Conservation (phyloP, 2,888 invertebrate species). For the Drosophila conformis region DNA sequence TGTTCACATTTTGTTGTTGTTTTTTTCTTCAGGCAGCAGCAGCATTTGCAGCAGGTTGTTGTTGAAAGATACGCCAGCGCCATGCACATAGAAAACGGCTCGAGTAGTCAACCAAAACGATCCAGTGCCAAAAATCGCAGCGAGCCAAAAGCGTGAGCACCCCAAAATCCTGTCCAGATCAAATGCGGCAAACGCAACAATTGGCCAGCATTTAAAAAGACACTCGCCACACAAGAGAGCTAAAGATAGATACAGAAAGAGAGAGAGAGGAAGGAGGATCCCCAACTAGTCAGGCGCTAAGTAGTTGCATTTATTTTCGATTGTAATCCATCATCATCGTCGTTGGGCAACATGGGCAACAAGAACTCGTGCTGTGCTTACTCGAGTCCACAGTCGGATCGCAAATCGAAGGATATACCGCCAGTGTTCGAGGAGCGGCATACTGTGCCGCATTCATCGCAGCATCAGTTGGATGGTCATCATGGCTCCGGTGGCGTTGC, state of each 20-base stretch:
- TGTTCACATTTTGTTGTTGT: conserved; percentile 5
- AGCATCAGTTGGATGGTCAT: conserved; percentile 68
- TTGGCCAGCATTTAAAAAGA: conserved; percentile 26
- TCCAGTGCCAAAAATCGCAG: conserved; percentile 68
- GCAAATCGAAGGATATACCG: conserved; percentile 86
- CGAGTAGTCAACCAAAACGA: conserved; percentile 50
- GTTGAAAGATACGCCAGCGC: conserved; percentile 71
- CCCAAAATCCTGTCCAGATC: conserved; percentile 23
- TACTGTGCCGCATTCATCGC: conserved; percentile 85
- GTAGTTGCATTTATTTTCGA: conserved; percentile 57
- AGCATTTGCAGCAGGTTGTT: conserved; percentile 57
- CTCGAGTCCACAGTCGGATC: conserved; percentile 88
- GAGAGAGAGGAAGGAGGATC: conserved; percentile 3
- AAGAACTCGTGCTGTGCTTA: conserved; percentile 93
- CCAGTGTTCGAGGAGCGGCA: conserved; percentile 87
- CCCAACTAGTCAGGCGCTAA: conserved; percentile 49
- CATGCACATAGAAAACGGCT: conserved; percentile 71
- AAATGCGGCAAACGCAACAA: conserved; percentile 6
- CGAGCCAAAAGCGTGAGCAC: conserved; percentile 52
- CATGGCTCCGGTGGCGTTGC: conserved; percentile 39
- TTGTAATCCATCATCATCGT: conserved; percentile 25
- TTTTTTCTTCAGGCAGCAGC: conserved; percentile 33
- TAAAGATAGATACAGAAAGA: background rate
- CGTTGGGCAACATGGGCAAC: conserved; percentile 89
- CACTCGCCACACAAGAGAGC: conserved; percentile 12